Conservation (phyloP, 2,797 vertebrate species). For the Dallia pectoralis region DNA sequence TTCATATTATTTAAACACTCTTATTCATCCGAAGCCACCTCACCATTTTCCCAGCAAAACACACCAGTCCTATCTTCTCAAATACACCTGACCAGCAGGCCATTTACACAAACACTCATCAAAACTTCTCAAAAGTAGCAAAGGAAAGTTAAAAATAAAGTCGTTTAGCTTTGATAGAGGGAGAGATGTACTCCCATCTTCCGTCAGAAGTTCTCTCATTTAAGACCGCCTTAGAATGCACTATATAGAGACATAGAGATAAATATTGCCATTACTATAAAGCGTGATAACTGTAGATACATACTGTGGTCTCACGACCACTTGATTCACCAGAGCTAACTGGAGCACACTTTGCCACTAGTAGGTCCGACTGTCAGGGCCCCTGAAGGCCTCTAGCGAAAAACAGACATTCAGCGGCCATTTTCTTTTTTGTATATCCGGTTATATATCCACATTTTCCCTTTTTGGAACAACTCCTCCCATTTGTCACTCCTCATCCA, state of each 20-base stretch:
- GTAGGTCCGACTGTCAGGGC: conserved; percentile 33
- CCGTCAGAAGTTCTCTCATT: conserved; percentile 58
- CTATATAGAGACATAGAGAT: conserved; percentile 72
- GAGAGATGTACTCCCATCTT: conserved; percentile 64
- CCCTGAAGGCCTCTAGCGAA: conserved; percentile 44
- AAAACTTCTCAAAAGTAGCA: conserved; percentile 49
- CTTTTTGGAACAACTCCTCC: conserved; percentile 25
- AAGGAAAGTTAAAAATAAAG: conserved; percentile 46
- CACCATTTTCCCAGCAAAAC: background rate
- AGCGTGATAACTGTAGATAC: conserved; percentile 82
- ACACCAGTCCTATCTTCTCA: conserved; percentile 14
- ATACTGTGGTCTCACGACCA: conserved; percentile 74
- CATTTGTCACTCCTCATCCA: conserved; percentile 75
- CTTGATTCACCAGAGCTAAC: conserved; percentile 66
- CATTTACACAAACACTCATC: conserved; percentile 39
- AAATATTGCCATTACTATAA: conserved; percentile 81
- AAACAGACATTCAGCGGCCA: conserved; percentile 38
- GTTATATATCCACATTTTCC: conserved; percentile 41
- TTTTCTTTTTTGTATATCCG: conserved; percentile 40
- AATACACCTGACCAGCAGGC: conserved; percentile 71
- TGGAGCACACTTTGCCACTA: conserved; percentile 45
- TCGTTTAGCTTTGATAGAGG: conserved; percentile 65
- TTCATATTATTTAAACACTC: conserved; percentile 8
- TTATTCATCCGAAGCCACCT: conserved; percentile 6
- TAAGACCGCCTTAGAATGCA: conserved; percentile 80